phyloP scores from a whole-genome alignment of 2,797 vertebrate species.

The Hephaestus fuliginosus region DNA sequence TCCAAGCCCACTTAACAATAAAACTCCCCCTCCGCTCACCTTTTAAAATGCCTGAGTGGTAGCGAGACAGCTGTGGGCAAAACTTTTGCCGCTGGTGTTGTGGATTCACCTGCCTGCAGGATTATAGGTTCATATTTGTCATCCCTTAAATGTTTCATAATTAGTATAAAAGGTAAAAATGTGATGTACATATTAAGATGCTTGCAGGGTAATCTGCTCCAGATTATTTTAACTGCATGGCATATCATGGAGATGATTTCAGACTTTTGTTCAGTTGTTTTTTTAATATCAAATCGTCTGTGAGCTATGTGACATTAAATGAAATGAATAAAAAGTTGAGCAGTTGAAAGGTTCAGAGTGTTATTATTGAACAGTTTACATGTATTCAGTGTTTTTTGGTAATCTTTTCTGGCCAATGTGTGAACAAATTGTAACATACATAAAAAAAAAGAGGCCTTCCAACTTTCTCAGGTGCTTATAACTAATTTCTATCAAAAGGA shows the following conservation, averaged over 20 bases:
- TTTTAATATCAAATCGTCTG: background rate
- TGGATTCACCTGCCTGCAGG: conserved; percentile 36
- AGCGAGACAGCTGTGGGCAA: conserved; percentile 47
- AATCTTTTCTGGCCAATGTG: too few species aligned
- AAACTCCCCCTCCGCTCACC: conserved; percentile 79
- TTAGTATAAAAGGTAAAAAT: conserved; percentile 22
- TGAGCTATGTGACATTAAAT: background rate
- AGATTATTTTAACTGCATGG: background rate
- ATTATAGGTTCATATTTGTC: conserved; percentile 38
- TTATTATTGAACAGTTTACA: too few species aligned
- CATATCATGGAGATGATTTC: background rate
- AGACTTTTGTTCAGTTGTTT: background rate
- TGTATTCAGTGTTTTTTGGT: too few species aligned
- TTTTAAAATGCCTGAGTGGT: conserved; percentile 68
- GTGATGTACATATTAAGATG: background rate
- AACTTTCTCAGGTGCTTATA: too few species aligned
- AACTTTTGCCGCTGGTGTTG: conserved; percentile 27
- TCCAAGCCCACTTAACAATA: conserved; percentile 91
- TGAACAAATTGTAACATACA: too few species aligned
- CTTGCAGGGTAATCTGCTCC: background rate
- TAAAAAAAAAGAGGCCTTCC: too few species aligned
- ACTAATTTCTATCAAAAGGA: too few species aligned
- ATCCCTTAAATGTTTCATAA: conserved; percentile 25
- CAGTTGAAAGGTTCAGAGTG: too few species aligned
- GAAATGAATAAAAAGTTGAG: background rate